A percentile compares a stretch with the other conserved stretches of the same genome.
Conservation (phyloP, 2,113 vertebrate species). For the Brachyistius frenatus region DNA sequence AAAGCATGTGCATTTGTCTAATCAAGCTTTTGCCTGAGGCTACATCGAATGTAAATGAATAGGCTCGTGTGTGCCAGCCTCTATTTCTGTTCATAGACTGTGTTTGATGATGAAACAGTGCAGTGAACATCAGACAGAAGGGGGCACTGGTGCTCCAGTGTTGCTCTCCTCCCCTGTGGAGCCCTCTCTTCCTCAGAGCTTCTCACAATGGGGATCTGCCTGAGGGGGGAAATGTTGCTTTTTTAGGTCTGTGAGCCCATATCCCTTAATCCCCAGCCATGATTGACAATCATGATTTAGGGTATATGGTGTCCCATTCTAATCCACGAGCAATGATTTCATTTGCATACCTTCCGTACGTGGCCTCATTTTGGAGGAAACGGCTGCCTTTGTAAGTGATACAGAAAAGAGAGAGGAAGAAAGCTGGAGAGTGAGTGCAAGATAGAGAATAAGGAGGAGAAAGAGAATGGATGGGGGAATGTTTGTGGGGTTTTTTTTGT, state of each 20-base stretch:
- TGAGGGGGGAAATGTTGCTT: constrained; percentile 96
- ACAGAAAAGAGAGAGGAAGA: constrained; percentile 82
- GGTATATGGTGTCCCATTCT: constrained; percentile 98
- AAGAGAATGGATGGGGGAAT: constrained; percentile 82
- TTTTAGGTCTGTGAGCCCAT: constrained; percentile 99
- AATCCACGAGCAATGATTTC: constrained; percentile 99
- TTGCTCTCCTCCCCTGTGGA: constrained; percentile 80
- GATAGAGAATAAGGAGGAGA: constrained; percentile 77
- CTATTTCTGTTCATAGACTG: constrained; percentile 74
- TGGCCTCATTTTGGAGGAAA: constrained; percentile 92
- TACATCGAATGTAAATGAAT: constrained; percentile 78
- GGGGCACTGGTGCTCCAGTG: constrained; percentile 98
- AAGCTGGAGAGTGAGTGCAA: constrained; percentile 69
- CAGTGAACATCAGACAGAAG: constrained; percentile 70
- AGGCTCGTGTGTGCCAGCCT: constrained; percentile 74
- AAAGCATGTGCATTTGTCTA: constrained; percentile 82
- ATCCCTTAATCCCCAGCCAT: constrained; percentile 99
- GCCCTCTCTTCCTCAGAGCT: constrained; percentile 86
- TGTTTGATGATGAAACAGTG: constrained; percentile 68
- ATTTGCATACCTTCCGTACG: constrained; percentile 98
- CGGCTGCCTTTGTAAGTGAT: constrained; percentile 88
- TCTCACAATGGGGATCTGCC: constrained; percentile 87
- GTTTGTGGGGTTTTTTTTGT: constrained; percentile 71
- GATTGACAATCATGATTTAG: constrained; percentile 99
- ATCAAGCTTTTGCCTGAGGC: constrained; percentile 80